Evolutionary conservation across 1,140 invertebrate species (phyloP), one percentile per base, ranked within the genome.

Genomic region (Macrosteles quadrilineatus): DNA sequence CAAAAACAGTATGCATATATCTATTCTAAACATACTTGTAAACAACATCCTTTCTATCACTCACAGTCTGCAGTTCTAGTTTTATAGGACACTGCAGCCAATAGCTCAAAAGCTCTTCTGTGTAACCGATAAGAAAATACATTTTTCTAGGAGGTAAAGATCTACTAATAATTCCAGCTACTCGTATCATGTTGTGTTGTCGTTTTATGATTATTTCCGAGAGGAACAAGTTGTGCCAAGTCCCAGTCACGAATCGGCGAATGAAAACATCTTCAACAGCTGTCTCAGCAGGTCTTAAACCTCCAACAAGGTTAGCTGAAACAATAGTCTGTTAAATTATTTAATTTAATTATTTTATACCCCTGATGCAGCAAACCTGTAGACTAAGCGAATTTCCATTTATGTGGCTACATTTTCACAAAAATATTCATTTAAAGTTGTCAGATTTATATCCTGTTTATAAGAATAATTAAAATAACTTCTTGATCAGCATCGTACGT

Each of bases 71-170:
- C 40, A 98, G 76, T 83, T 99, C 96, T 43, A 99, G 76, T 78
- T 96, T 97, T 0, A 98, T 87, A 0, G 94, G 94, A 81, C 96
- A 96, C 76, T 98, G 97, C 40, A 98, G 81, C 90, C 95, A 94
- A 80, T 87, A 90, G 27, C 91, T 89, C 2, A 99, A 80, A 12
- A 98, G 77, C 82, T 98, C 94, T 83, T 99, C 96, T 1, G 90
- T 90, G 78, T 98, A 99, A 1, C 97, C 97, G 62, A 95, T 87
- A 0, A 99, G 84, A 81, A 98, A 99, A 78, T 98, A 98, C 82
- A 97, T 88, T 83, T 96, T 97, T 14, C 85, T 83, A 0, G 92
- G 82, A 64, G 80, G 79, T 14, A 94, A 81, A 21, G 76, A 81
- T 78, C 88, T 85, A 1, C 83, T 76, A 12, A 97, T 80, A 71